Evolutionary conservation across 2,888 invertebrate species (phyloP).

Genomic region (Pseudococcus viburni): DNA sequence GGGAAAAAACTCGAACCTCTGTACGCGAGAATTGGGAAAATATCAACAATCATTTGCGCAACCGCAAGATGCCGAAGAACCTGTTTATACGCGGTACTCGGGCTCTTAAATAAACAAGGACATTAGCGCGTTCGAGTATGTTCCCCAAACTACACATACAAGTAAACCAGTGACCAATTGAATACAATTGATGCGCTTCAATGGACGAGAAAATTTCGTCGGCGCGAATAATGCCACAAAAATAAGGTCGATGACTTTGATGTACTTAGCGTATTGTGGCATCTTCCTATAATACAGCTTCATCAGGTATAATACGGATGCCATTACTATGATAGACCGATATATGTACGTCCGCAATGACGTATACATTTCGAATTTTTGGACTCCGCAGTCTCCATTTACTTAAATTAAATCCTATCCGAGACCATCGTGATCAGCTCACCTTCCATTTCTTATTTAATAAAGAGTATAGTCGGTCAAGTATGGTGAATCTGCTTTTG

Average conservation of each 20-base stretch:
- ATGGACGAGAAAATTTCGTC: constrained; percentile 19
- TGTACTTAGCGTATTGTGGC: neutral
- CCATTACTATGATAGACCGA: neutral
- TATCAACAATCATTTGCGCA: constrained; percentile 9
- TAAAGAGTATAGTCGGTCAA: no score
- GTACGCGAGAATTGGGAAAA: neutral
- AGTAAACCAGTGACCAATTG: constrained; percentile 11
- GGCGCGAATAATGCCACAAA: constrained; percentile 7
- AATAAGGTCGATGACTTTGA: constrained; percentile 7
- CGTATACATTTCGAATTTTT: neutral
- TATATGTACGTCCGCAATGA: neutral
- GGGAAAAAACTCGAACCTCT: neutral
- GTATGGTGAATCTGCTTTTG: no score
- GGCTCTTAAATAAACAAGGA: constrained; percentile 20
- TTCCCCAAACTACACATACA: constrained; percentile 18
- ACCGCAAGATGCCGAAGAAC: constrained; percentile 12
- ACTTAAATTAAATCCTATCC: no score
- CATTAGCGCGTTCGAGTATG: neutral
- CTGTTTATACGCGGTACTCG: neutral
- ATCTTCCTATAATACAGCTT: neutral
- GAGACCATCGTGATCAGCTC: neutral
- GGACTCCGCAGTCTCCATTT: neutral
- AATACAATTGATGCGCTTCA: constrained; percentile 25
- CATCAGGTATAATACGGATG: constrained; percentile 7
- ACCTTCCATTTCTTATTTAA: neutral